These are phyloP conservation scores for Nansenia antarctica DNA, from an alignment of 2,113 vertebrate species.

Conservation along the genomic window DNA sequence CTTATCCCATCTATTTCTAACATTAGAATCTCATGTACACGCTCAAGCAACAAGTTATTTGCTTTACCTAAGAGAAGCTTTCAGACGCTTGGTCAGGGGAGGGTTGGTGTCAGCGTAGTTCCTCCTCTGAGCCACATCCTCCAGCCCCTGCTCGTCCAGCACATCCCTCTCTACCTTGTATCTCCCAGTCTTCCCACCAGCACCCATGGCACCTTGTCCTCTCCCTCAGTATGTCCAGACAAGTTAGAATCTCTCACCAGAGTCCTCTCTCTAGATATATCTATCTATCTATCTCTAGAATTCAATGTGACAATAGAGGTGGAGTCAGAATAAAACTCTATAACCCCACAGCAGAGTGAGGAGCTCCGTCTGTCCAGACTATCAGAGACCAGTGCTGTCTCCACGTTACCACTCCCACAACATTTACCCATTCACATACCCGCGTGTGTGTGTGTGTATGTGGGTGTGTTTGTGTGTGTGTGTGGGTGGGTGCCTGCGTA, in stretches of 20 bases:
- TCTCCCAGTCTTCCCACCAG: conserved; percentile 28
- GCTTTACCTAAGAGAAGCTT: conserved; percentile 69
- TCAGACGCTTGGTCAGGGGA: conserved; percentile 53
- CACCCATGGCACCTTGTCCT: conserved; percentile 47
- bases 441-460: neutral
- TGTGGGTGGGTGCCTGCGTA: too few relatives aligned
- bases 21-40: neutral
- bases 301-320: neutral
- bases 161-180: conserved; percentile 70
- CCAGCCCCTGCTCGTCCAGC: conserved; percentile 83
- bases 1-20: neutral
- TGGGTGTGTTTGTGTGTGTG: neutral
- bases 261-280: neutral
- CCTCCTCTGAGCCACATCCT: conserved; percentile 75
- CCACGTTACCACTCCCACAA: neutral
- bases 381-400: neutral
- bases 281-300: neutral
- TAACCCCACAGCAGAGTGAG: neutral
- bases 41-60: neutral
- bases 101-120: conserved; percentile 30
- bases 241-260: neutral
- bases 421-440: neutral
- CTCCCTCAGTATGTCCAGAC: neutral
- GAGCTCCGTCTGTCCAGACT: neutral
- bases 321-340: neutral